Conservation (phyloP, 2,113 vertebrate genomes). For the Notarius lentiginosus region DNA sequence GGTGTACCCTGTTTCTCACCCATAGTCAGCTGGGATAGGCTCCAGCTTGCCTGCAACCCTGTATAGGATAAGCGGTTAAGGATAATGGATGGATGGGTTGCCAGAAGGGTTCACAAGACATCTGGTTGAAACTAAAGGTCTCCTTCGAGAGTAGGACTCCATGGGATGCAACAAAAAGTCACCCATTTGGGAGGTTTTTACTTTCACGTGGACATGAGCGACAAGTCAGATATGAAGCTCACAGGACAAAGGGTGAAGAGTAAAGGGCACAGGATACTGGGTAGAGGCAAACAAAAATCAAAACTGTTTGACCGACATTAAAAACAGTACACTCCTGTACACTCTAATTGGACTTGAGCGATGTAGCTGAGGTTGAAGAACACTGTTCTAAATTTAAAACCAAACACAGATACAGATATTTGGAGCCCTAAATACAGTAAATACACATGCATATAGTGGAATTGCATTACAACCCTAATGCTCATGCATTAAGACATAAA, state of each 20-base stretch:
- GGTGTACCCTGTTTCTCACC: too few species aligned
- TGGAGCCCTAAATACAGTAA: not conserved
- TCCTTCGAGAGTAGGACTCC: not conserved
- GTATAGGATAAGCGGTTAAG: too few species aligned
- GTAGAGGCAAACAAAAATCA: not conserved
- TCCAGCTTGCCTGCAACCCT: too few species aligned
- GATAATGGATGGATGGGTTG: not conserved
- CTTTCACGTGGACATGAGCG: not conserved
- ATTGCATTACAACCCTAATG: not conserved
- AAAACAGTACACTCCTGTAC: not conserved
- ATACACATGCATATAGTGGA: not conserved
- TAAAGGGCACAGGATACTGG: too few species aligned
- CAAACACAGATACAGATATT: not conserved
- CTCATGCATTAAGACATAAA: slow-evolving; percentile 7
- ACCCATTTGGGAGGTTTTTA: not conserved
- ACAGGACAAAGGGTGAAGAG: not conserved
- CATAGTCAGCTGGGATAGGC: too few species aligned
- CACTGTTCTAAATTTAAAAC: not conserved
- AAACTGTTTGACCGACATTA: not conserved
- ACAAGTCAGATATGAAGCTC: not conserved
- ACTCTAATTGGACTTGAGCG: not conserved
- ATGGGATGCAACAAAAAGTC: not conserved
- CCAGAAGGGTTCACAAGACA: not conserved
- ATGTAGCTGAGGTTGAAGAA: not conserved
- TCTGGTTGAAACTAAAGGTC: not conserved